These are phyloP conservation scores for Microchrysa polita DNA, from an alignment of 2,888 invertebrate genomes.

Conservation along the genomic window DNA sequence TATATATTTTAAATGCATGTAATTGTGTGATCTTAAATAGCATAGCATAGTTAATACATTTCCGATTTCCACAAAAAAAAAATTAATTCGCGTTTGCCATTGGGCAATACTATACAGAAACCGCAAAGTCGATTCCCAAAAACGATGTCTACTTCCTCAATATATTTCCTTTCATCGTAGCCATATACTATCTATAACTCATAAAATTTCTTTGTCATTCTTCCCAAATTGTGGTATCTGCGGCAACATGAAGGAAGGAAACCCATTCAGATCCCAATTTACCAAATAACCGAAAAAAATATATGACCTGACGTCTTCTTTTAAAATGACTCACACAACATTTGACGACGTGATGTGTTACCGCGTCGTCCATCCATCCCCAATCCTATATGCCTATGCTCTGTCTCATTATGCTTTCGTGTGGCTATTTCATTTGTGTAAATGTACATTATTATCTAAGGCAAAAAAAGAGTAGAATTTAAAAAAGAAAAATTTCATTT, in stretches of 20 bases:
- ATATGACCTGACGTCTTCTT: background rate
- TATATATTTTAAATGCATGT: too few species aligned
- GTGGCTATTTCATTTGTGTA: slow-evolving; percentile 22
- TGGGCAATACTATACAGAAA: background rate
- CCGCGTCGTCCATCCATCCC: background rate
- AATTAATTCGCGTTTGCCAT: background rate
- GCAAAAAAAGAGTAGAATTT: too few species aligned
- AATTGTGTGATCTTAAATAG: too few species aligned
- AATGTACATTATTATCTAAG: too few species aligned
- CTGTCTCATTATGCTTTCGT: slow-evolving; percentile 30
- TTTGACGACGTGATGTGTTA: slow-evolving; percentile 19
- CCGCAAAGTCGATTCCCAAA: too few species aligned
- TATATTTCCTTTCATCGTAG: background rate
- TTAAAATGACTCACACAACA: slow-evolving; percentile 23
- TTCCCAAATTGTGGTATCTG: slow-evolving; percentile 9
- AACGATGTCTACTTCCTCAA: too few species aligned
- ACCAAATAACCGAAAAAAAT: slow-evolving; percentile 1
- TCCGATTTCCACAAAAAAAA: background rate
- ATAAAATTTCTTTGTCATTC: background rate
- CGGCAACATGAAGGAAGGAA: background rate
- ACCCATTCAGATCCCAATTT: slow-evolving; percentile 18
- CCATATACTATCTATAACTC: background rate
- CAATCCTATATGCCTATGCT: slow-evolving; percentile 21
- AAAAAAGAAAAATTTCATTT: slow-evolving; percentile 34
- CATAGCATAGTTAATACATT: too few species aligned